A percentile compares a stretch with the other conserved stretches of the same genome.
phyloP scores from a whole-genome alignment of 2,888 invertebrate genomes.

The Papilio demoleus region DNA sequence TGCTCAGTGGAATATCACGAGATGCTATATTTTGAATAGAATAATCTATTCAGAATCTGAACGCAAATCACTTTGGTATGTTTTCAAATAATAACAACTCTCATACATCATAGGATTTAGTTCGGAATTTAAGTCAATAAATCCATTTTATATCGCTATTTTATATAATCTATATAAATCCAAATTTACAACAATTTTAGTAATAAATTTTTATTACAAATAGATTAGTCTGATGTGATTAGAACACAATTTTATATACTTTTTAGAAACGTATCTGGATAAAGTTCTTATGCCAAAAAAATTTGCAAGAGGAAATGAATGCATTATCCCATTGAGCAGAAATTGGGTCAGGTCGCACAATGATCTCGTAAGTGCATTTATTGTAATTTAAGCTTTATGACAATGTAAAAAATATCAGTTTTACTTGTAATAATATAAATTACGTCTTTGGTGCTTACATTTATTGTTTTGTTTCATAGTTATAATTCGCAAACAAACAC shows the following conservation, averaged over 20 bases:
- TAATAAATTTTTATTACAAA: background rate
- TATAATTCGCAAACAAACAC: background rate
- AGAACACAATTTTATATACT: too few species aligned
- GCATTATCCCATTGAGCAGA: constrained; percentile 16
- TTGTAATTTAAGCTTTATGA: constrained; percentile 7
- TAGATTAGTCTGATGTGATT: too few species aligned
- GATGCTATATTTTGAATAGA: too few species aligned
- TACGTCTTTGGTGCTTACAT: background rate
- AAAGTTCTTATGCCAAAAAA: background rate
- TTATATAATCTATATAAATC: background rate
- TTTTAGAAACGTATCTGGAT: too few species aligned
- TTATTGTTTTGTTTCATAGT: background rate
- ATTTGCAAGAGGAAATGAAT: background rate
- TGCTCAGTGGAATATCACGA: too few species aligned
- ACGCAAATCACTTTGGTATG: too few species aligned
- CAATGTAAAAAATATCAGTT: too few species aligned
- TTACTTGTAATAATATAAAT: too few species aligned
- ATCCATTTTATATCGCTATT: background rate
- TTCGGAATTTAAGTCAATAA: background rate
- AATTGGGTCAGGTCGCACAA: constrained; percentile 15
- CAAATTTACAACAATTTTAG: background rate
- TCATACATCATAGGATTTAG: background rate
- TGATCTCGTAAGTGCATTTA: background rate
- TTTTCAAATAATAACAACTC: too few species aligned
- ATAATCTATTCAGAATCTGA: too few species aligned